Conservation (phyloP, 2,888 invertebrate genomes). For the Sipha maydis region DNA sequence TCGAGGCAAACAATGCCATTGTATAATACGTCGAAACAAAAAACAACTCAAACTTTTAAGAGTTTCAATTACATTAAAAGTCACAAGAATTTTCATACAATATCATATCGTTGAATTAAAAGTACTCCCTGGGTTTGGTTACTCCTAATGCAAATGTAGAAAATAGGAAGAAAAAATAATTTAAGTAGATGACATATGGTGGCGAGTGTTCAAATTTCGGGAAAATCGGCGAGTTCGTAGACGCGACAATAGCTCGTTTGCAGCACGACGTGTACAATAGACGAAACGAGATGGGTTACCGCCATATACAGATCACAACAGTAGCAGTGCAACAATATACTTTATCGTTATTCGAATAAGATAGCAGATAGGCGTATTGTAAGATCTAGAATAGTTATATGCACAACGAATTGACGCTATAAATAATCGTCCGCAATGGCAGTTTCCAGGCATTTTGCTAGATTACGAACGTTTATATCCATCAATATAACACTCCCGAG, state of each 20-base stretch:
- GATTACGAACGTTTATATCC: conserved; percentile 41
- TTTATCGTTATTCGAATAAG: conserved; percentile 21
- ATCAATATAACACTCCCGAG: not conserved
- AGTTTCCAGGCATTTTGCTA: conserved; percentile 29
- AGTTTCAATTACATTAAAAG: no score
- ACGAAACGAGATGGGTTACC: not conserved
- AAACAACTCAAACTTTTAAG: no score
- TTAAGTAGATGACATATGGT: no score
- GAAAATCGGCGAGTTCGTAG: not conserved
- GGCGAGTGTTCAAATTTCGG: not conserved
- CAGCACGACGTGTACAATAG: not conserved
- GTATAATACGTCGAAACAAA: no score
- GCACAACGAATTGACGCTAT: conserved; percentile 8
- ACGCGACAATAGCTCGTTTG: not conserved
- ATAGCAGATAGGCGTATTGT: not conserved
- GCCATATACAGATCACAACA: not conserved
- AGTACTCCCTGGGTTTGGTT: no score
- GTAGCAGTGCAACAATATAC: not conserved
- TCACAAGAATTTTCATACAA: no score
- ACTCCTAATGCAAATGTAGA: no score
- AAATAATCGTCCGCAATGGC: conserved; percentile 31
- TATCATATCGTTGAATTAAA: no score
- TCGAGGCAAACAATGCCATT: no score
- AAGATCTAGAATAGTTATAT: not conserved
- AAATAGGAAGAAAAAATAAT: not conserved